Conservation (phyloP, 2,113 vertebrate genomes). For the Pterophyllum scalare region DNA sequence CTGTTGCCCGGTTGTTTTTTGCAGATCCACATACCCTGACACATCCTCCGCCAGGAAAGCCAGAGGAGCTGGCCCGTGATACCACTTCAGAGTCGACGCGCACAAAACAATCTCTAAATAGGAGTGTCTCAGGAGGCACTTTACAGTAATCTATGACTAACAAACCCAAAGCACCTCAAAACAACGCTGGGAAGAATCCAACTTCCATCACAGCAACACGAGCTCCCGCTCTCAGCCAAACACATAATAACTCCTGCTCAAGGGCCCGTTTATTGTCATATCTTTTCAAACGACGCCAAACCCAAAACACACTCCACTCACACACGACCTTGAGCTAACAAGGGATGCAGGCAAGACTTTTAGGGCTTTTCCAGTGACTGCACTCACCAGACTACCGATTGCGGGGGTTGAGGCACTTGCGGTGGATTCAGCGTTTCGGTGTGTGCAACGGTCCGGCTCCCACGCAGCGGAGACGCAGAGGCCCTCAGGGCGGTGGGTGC, state of each 20-base stretch:
- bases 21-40: constrained; percentile 49
- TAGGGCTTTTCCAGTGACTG: constrained; percentile 40
- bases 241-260: constrained; percentile 69
- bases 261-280: constrained; percentile 65
- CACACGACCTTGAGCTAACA: constrained; percentile 75
- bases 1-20: constrained; percentile 53
- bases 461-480: constrained; percentile 57
- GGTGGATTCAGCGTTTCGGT: constrained; percentile 57
- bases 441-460: constrained; percentile 66
- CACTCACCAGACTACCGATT: constrained; percentile 32
- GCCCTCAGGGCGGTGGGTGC: constrained; percentile 52
- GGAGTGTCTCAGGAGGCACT: constrained; percentile 44
- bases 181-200: constrained; percentile 59
- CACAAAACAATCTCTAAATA: constrained; percentile 59
- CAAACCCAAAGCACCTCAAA: constrained; percentile 59
- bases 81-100: constrained; percentile 47
- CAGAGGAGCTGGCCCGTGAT: constrained; percentile 44
- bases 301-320: constrained; percentile 65
- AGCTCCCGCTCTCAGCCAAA: constrained; percentile 57
- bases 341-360: constrained; percentile 48
- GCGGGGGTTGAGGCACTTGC: constrained; percentile 44
- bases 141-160: constrained; percentile 57
- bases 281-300: constrained; percentile 73
- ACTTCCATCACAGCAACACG: constrained; percentile 50
- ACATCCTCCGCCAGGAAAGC: constrained; percentile 54